These are phyloP conservation scores for Halcyon leucocephala DNA, from an alignment of 2,797 vertebrate genomes.

Conservation along the genomic window DNA sequence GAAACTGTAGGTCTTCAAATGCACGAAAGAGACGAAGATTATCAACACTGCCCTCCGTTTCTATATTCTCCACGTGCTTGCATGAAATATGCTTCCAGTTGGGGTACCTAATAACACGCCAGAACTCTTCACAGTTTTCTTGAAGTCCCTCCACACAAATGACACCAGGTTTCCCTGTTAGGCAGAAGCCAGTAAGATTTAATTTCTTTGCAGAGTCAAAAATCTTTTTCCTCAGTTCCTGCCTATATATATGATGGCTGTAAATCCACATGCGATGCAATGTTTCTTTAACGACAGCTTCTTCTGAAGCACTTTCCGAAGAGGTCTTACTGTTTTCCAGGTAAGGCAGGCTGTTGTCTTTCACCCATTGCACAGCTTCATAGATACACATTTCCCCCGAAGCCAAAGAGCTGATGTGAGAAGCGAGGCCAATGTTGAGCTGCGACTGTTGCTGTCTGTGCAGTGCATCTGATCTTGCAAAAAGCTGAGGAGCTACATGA, in stretches of 20 bases:
- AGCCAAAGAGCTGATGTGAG: conserved; percentile 72
- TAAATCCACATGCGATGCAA: conserved; percentile 84
- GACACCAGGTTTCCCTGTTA: conserved; percentile 83
- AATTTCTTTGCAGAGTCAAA: conserved; percentile 79
- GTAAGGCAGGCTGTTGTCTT: conserved; percentile 73
- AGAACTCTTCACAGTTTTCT: conserved; percentile 81
- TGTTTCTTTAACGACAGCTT: background rate
- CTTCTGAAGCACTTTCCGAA: background rate
- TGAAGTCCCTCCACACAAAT: conserved; percentile 80
- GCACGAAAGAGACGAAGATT: conserved; percentile 68
- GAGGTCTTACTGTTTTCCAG: conserved; percentile 28
- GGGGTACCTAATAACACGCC: conserved; percentile 79
- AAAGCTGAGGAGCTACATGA: conserved; percentile 70
- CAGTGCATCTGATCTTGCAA: conserved; percentile 72
- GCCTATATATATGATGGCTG: conserved; percentile 83
- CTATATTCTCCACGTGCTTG: conserved; percentile 76
- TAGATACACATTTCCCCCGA: conserved; percentile 75
- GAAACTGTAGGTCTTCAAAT: conserved; percentile 81
- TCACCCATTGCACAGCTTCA: conserved; percentile 79
- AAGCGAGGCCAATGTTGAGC: conserved; percentile 73
- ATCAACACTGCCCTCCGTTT: conserved; percentile 52
- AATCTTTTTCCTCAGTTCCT: conserved; percentile 81
- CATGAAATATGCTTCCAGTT: conserved; percentile 84
- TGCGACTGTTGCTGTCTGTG: conserved; percentile 77
- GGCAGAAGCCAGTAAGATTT: conserved; percentile 81